Conservation (phyloP, 2,797 vertebrate species). For the Clarias pachynema region DNA sequence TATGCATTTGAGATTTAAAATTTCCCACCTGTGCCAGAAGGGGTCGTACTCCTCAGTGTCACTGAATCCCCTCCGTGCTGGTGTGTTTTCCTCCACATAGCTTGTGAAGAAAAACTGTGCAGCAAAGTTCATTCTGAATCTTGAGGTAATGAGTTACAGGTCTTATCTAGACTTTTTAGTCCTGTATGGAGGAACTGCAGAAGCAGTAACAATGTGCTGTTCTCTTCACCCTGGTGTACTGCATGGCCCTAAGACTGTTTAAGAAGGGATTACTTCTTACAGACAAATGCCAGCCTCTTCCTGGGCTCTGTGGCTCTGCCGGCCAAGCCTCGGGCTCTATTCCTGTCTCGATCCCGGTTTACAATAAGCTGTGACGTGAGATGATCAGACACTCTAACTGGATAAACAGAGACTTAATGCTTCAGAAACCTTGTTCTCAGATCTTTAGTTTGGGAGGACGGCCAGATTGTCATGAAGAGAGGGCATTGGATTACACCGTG, state of each 20-base stretch:
- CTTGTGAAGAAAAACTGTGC: constrained; percentile 87
- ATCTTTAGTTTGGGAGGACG: neutral
- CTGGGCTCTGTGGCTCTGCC: constrained; percentile 64
- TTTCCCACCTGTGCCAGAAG: constrained; percentile 94
- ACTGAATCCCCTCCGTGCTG: constrained; percentile 66
- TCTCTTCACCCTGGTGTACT: constrained; percentile 55
- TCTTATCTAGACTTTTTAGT: constrained; percentile 26
- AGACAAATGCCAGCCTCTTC: constrained; percentile 61
- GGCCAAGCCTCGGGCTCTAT: constrained; percentile 75
- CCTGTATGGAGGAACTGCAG: constrained; percentile 54
- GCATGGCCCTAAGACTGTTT: constrained; percentile 65
- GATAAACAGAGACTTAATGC: constrained; percentile 82
- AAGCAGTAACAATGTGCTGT: constrained; percentile 48
- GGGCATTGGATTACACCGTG: neutral
- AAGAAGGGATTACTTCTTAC: constrained; percentile 73
- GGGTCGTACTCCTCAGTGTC: constrained; percentile 86
- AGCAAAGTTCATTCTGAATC: constrained; percentile 86
- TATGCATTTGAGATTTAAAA: constrained; percentile 53
- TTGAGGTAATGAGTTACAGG: constrained; percentile 20
- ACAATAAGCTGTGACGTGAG: constrained; percentile 71
- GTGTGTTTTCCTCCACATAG: constrained; percentile 75
- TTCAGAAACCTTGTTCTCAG: constrained; percentile 70
- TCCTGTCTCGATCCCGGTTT: constrained; percentile 70
- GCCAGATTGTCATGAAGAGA: constrained; percentile 5
- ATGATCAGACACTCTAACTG: constrained; percentile 78